Conservation (phyloP, 1,140 invertebrate genomes). For the Aleiodes sp. region DNA sequence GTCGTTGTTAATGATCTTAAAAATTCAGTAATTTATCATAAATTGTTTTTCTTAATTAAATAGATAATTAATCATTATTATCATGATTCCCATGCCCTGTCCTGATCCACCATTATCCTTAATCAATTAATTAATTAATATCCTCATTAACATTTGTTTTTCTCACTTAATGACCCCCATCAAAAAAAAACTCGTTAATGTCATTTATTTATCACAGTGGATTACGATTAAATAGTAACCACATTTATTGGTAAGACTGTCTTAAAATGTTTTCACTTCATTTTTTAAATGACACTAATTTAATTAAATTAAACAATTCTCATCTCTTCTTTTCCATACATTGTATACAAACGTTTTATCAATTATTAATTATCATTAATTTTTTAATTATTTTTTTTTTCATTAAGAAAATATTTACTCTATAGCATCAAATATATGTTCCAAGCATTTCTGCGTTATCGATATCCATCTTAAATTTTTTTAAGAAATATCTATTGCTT, state of each 20-base stretch:
- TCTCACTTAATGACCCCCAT: background rate
- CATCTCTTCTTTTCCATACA: background rate
- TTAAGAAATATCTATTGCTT: no score
- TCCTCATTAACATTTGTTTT: background rate
- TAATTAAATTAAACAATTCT: constrained; percentile 18
- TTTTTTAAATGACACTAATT: constrained; percentile 17
- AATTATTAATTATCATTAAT: background rate
- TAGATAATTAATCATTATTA: constrained; percentile 7
- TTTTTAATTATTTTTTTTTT: background rate
- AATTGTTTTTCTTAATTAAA: background rate
- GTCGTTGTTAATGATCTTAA: background rate
- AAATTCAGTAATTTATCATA: background rate
- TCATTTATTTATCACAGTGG: constrained; percentile 35
- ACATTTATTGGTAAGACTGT: background rate
- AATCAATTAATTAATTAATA: background rate
- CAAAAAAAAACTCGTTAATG: constrained; percentile 1
- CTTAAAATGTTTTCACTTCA: constrained; percentile 16
- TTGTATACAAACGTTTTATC: constrained; percentile 26
- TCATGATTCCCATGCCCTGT: background rate
- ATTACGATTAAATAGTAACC: constrained; percentile 33
- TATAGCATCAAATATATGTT: constrained; percentile 6
- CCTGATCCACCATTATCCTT: background rate
- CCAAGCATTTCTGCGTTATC: background rate
- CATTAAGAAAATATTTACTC: constrained; percentile 33
- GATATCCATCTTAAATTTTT: background rate